Percentiles rank a stretch among this genome's conserved stretches.
Conservation (phyloP, 2,888 invertebrate genomes). For the Agrochola litura region DNA sequence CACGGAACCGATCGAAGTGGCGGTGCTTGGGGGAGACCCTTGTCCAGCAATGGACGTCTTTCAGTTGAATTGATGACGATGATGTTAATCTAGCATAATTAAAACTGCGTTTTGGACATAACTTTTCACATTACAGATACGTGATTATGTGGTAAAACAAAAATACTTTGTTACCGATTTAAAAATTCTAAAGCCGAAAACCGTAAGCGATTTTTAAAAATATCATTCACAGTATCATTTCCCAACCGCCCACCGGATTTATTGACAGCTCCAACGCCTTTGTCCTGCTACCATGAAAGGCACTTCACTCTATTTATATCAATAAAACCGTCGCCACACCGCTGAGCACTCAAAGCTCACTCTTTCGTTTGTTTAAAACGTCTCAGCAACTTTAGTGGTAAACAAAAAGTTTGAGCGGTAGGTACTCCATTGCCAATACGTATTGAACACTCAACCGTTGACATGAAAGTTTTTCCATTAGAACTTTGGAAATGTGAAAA, state of each 20-base stretch:
- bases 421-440: conserved; percentile 73
- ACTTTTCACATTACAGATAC: too few relatives aligned
- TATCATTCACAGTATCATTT: conserved; percentile 4
- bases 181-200: neutral
- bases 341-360: conserved; percentile 49
- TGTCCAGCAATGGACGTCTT: too few relatives aligned
- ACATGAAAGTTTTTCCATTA: conserved; percentile 84
- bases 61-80: too few relatives aligned
- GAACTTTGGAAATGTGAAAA: conserved; percentile 80
- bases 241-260: conserved; percentile 12
- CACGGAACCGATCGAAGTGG: too few relatives aligned
- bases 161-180: too few relatives aligned
- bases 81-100: too few relatives aligned
- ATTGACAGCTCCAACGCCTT: conserved; percentile 24
- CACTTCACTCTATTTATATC: conserved; percentile 47
- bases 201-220: neutral
- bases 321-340: conserved; percentile 35
- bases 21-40: too few relatives aligned
- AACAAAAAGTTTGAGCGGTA: conserved; percentile 74
- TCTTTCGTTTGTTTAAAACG: conserved; percentile 61
- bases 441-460: conserved; percentile 75
- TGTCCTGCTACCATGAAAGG: conserved; percentile 16
- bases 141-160: too few relatives aligned
- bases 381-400: conserved; percentile 67
- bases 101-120: too few relatives aligned